Evolutionary conservation across 2,888 invertebrate genomes (phyloP).

Genomic region (Chloroclysta siterata): DNA sequence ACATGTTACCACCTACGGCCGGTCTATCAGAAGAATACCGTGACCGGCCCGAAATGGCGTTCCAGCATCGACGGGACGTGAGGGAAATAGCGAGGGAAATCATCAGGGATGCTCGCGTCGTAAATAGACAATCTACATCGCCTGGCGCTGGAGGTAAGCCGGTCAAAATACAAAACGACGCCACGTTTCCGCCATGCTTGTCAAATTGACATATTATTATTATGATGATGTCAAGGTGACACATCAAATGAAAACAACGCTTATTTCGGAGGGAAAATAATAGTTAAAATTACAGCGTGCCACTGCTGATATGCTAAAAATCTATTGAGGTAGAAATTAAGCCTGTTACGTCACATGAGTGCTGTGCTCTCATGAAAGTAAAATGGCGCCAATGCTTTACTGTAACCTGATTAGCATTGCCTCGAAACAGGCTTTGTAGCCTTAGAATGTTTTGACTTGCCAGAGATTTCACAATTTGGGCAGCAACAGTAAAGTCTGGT

Average conservation of each 20-base stretch:
- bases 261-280: slow-evolving; percentile 57
- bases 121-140: slow-evolving; percentile 76
- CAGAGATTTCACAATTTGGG: slow-evolving; percentile 41
- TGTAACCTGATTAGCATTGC: slow-evolving; percentile 39
- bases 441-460: slow-evolving; percentile 10
- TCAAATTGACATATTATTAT: slow-evolving; percentile 78
- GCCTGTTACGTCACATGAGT: slow-evolving; percentile 77
- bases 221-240: slow-evolving; percentile 77
- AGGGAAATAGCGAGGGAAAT: slow-evolving; percentile 78
- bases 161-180: slow-evolving; percentile 74
- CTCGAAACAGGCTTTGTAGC: background rate
- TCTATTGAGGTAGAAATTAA: slow-evolving; percentile 54
- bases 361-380: slow-evolving; percentile 67
- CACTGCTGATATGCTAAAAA: slow-evolving; percentile 34
- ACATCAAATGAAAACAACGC: slow-evolving; percentile 81
- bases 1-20: slow-evolving; percentile 81
- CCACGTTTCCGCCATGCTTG: slow-evolving; percentile 85
- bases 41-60: slow-evolving; percentile 81
- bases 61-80: slow-evolving; percentile 78
- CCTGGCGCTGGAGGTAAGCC: slow-evolving; percentile 82
- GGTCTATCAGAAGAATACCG: slow-evolving; percentile 78
- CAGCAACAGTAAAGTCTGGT: slow-evolving; percentile 30
- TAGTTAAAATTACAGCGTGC: slow-evolving; percentile 48
- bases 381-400: slow-evolving; percentile 81
- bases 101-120: slow-evolving; percentile 75